Base-by-base conservation (phyloP, 2,113 vertebrate species). In the Equus przewalskii region DNA sequence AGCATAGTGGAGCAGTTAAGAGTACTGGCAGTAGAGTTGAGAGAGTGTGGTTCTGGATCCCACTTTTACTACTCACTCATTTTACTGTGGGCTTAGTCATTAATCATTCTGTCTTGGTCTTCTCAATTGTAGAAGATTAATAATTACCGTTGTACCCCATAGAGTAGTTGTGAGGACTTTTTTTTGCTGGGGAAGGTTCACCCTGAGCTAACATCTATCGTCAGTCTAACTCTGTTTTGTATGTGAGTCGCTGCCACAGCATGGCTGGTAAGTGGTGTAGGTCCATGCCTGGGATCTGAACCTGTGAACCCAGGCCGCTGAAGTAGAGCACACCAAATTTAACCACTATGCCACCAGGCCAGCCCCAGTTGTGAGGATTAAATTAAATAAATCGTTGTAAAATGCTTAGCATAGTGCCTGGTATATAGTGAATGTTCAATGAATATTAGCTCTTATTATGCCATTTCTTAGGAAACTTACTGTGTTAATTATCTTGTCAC, bases 321-420 rank as follows among this genome's bases (percentile, higher is more conserved):
- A 41, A 41, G 36, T 41, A 41, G 36, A 41, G 36, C 36, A 41
- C 36, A 41, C 36, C 36, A 41, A 41, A 41, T 41, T 41, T 41
- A 41, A 41, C 36, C 36, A 41, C 36, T 41, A 41, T 41, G 3
- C 36, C 36, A 41, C 36, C 36, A 41, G 36, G 36, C 36, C 36
- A 41, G 36, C 36, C 36, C 36, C 36, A 82, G 41, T 86, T 91
- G 60, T 94, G 30, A 96, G 64, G 80, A 65, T 56, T 92, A 95
- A 84, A 65, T 84, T 30, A 95, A 36, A 60, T 92, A 54, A 92
- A 56, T 49, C 36, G 49, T 64, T 83, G 2, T 76, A 89, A 83
- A 89, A 86, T 88, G 16, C 62, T 83, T 94, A 76, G 44, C 44
- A 64, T 51, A 64, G n/a, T 83, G 70, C 54, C 28, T 76, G n/a